Conservation (phyloP, 2,888 invertebrate genomes). For the Geophilus truncorum region DNA sequence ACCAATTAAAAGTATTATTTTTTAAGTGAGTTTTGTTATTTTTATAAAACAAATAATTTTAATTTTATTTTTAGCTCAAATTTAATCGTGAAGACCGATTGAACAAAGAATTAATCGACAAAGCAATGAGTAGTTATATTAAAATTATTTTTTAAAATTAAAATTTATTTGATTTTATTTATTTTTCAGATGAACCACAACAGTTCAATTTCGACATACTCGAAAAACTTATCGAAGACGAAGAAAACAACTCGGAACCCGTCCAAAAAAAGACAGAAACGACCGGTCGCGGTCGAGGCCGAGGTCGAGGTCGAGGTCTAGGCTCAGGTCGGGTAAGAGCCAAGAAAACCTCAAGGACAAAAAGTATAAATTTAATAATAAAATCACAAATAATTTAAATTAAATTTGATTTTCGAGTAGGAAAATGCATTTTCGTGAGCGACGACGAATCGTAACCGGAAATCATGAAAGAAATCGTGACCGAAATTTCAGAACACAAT, state of each 20-base stretch:
- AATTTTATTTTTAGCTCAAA: conserved; percentile 56
- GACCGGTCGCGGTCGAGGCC: not conserved
- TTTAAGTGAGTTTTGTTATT: not conserved
- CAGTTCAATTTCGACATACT: conserved; percentile 32
- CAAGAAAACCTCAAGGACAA: no score
- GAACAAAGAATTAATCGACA: conserved; percentile 51
- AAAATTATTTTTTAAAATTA: no score
- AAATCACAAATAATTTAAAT: no score
- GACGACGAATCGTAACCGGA: no score
- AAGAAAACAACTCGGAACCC: conserved; percentile 3
- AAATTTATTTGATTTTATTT: not conserved
- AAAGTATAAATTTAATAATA: no score
- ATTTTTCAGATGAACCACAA: conserved; percentile 8
- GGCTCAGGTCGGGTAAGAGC: no score
- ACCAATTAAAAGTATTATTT: conserved; percentile 65
- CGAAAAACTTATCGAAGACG: not conserved
- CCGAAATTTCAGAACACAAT: no score
- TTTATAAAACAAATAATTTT: not conserved
- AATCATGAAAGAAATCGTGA: no score
- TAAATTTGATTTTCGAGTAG: no score
- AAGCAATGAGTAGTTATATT: conserved; percentile 47
- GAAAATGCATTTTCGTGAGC: no score
- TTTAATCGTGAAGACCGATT: conserved; percentile 80
- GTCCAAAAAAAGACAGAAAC: not conserved
- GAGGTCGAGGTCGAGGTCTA: no score